Evolutionary conservation across 2,888 invertebrate genomes (phyloP).

Genomic region (Trilocha varians): DNA sequence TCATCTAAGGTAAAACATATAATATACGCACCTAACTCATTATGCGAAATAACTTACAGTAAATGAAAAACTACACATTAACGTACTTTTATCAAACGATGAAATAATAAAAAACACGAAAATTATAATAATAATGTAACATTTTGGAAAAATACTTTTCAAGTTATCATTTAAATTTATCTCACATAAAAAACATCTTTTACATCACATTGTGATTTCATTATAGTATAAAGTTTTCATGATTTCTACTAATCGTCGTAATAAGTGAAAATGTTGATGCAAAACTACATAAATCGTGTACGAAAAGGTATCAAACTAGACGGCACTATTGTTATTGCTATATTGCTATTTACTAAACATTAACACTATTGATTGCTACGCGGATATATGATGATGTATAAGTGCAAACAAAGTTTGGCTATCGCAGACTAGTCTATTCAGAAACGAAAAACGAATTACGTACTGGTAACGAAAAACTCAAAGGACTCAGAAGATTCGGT

Average conservation of each 20-base stretch:
- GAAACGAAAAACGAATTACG: constrained; percentile 50
- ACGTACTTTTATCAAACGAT: constrained; percentile 37
- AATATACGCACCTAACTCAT: constrained; percentile 44
- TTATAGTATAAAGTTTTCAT: constrained; percentile 46
- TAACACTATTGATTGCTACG: constrained; percentile 5
- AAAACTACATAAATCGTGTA: too few relatives aligned
- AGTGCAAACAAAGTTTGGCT: constrained; percentile 52
- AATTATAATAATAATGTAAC: constrained; percentile 29
- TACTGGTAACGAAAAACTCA: constrained; percentile 59
- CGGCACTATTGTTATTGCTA: constrained; percentile 11
- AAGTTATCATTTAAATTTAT: constrained; percentile 60
- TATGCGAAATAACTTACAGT: constrained; percentile 54
- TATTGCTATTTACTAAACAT: constrained; percentile 4
- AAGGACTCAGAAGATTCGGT: constrained; percentile 37
- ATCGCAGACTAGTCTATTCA: constrained; percentile 64
- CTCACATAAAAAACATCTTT: constrained; percentile 63
- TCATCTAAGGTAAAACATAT: constrained; percentile 26
- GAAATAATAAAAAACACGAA: constrained; percentile 56
- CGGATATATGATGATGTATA: constrained; percentile 12
- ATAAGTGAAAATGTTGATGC: too few relatives aligned
- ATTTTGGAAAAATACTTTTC: constrained; percentile 69
- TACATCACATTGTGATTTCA: constrained; percentile 66
- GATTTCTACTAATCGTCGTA: constrained; percentile 25
- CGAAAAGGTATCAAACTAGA: background rate
- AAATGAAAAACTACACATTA: constrained; percentile 43